phyloP scores from a whole-genome alignment of 2,888 invertebrate species.

The Himalopsyche kuldschensis region DNA sequence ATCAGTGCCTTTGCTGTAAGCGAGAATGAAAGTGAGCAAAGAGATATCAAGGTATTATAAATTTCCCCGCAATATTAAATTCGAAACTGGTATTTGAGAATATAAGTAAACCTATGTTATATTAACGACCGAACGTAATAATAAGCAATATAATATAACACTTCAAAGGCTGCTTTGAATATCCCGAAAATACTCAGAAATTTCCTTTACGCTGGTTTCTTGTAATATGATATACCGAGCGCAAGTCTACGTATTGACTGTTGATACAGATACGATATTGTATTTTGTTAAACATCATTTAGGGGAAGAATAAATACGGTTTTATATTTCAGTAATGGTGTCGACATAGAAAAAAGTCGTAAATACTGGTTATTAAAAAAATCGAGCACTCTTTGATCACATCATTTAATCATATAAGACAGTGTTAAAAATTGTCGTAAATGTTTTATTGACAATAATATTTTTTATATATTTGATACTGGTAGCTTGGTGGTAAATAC shows the following conservation, averaged over 20 bases:
- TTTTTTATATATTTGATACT: too few species aligned
- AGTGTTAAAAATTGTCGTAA: too few species aligned
- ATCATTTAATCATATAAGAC: too few species aligned
- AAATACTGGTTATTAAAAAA: background rate
- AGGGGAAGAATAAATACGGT: background rate
- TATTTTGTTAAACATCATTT: background rate
- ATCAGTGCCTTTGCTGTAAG: background rate
- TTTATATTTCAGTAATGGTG: background rate
- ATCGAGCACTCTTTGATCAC: too few species aligned
- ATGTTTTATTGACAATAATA: too few species aligned
- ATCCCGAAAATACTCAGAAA: slow-evolving; percentile 31
- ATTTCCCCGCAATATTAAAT: background rate
- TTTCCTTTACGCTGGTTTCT: slow-evolving; percentile 26
- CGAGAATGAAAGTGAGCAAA: background rate
- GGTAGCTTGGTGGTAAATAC: too few species aligned
- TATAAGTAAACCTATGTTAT: background rate
- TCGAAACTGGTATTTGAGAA: background rate
- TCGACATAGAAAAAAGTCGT: background rate
- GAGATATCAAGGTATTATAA: background rate
- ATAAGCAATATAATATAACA: slow-evolving; percentile 18
- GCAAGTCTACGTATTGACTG: background rate
- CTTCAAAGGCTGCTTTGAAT: slow-evolving; percentile 36
- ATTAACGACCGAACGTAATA: slow-evolving; percentile 13
- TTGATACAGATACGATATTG: slow-evolving; percentile 9
- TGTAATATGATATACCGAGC: slow-evolving; percentile 24